Percentiles rank a stretch among this genome's conserved stretches.
These are phyloP conservation scores for Thinocorus orbignyianus DNA, from an alignment of 2,113 vertebrate genomes.

Conservation along the genomic window DNA sequence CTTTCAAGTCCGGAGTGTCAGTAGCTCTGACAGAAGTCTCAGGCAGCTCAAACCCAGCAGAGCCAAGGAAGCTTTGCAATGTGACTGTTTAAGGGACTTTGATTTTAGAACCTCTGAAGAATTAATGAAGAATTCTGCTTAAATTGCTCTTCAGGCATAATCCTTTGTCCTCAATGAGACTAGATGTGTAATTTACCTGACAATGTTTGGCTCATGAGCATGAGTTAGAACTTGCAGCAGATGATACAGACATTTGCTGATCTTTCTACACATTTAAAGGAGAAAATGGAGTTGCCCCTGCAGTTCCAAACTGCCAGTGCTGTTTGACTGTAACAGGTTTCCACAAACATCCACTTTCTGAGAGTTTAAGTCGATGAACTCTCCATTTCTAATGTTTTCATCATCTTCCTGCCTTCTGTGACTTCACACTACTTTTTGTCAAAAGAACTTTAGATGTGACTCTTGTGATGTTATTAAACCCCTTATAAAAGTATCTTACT, in stretches of 20 bases:
- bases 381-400: neutral
- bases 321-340: neutral
- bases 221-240: neutral
- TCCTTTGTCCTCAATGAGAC: neutral
- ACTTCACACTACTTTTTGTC: neutral
- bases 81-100: neutral
- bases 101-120: neutral
- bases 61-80: neutral
- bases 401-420: neutral
- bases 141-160: neutral
- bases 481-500: neutral
- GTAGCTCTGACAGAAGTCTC: neutral
- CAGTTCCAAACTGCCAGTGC: neutral
- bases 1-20: neutral
- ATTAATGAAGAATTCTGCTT: neutral
- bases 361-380: neutral
- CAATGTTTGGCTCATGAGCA: neutral
- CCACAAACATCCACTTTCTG: neutral
- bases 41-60: conserved; percentile 7
- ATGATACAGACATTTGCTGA: neutral
- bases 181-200: neutral
- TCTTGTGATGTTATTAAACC: neutral
- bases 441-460: neutral
- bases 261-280: neutral
- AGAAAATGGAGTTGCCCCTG: neutral